Evolutionary conservation across 2,113 vertebrate genomes (phyloP), one percentile per base, ranked within the genome.

Genomic region (Hippocampus zosterae): DNA sequence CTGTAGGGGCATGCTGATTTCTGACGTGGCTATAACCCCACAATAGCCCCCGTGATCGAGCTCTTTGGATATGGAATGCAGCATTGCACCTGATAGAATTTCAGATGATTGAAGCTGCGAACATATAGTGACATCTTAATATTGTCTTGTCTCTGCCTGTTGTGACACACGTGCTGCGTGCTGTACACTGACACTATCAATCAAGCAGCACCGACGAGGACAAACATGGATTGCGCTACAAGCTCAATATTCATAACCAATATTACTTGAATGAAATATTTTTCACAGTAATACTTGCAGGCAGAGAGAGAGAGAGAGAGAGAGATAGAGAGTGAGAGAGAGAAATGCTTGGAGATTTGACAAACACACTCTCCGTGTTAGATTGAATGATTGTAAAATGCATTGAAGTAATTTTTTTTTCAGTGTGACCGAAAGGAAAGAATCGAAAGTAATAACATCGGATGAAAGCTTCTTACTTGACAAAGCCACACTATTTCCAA

Each of bases 221-320:
- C 81, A 73, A 66, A 83, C 69, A 74, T 10, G 18, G 33, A 72
- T 79, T 72, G 66, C 67, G 73, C 70, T 40, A 73, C 71, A 41
- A 73, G 74, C 80, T 81, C 70, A 65, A 80, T 71, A 88, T 87
- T 88, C 84, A 87, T 86, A 80, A 10, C 71, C 69, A 59, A 70
- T 81, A 84, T 82, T 84, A 75, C 73, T 84, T 75, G 82, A 87
- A 86, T 87, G 76, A 84, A 82, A 85, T 74, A 62, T 73, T 65
- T 21, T 9, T 67, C 73, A 78, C 60, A 67, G 69, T 73, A 67
- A 74, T 69, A 64, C 74, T 67, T 48, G 76, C 77, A 77, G 67
- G 67, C 33, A 19, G 59, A 73, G 74, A 75, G 72, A 23, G 71
- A 75, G 33, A 37, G 33, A 77, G 72, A 23, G 71, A 75, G 70